Evolutionary conservation across 2,888 invertebrate species (phyloP).

Genomic region (Apamea monoglypha): DNA sequence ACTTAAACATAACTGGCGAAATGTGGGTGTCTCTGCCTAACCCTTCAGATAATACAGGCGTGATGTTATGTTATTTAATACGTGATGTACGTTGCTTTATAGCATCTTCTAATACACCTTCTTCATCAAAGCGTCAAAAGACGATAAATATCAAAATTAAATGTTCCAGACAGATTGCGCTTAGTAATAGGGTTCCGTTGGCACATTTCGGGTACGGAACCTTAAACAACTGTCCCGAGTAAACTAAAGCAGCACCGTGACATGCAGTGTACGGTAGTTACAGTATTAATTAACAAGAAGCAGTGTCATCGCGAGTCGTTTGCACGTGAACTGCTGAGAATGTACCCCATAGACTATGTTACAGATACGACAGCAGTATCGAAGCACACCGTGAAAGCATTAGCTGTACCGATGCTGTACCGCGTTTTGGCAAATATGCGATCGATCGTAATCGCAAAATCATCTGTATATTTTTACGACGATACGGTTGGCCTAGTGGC

Average conservation of each 20-base stretch:
- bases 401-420: too few species aligned
- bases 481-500: too few species aligned
- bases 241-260: background rate
- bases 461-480: background rate
- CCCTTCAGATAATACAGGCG: too few species aligned
- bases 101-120: background rate
- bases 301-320: conserved; percentile 23
- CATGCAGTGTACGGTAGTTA: background rate
- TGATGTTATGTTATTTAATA: background rate
- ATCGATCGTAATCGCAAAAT: background rate
- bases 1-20: background rate
- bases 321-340: conserved; percentile 10
- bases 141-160: background rate
- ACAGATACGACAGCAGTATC: background rate
- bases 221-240: background rate
- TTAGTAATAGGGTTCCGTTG: background rate
- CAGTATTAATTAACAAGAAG: conserved; percentile 20
- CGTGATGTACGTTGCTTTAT: background rate
- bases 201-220: background rate
- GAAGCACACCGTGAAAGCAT: background rate
- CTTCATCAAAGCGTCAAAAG: background rate
- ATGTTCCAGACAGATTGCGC: background rate
- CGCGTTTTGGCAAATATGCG: background rate
- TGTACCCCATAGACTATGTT: background rate
- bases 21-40: background rate